phyloP scores from a whole-genome alignment of 2,797 vertebrate species.

The Takifugu rubripes region DNA sequence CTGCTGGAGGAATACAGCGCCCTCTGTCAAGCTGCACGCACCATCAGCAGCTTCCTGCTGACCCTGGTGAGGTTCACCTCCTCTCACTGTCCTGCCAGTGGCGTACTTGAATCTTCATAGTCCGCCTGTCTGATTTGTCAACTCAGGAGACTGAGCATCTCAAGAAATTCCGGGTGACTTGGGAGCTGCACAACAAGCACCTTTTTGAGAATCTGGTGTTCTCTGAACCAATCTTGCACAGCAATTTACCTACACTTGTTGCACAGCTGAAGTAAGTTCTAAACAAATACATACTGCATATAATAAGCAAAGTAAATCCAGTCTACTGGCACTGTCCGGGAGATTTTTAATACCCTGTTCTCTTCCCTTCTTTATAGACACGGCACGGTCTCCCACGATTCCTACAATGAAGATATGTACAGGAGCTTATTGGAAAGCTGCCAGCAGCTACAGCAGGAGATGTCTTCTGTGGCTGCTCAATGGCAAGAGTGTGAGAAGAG shows the following conservation, averaged over 20 bases:
- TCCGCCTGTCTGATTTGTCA: background rate
- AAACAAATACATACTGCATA: background rate
- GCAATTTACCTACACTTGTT: constrained; percentile 88
- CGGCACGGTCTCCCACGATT: constrained; percentile 87
- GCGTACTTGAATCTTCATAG: background rate
- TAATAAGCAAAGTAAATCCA: background rate
- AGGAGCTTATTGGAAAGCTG: constrained; percentile 88
- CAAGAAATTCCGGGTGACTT: constrained; percentile 97
- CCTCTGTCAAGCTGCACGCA: constrained; percentile 94
- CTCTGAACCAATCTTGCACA: constrained; percentile 93
- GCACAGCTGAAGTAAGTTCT: constrained; percentile 88
- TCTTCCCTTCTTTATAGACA: constrained; percentile 69
- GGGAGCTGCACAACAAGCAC: constrained; percentile 98
- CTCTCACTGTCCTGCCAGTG: background rate
- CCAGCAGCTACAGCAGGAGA: constrained; percentile 89
- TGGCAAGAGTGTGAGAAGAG: constrained; percentile 97
- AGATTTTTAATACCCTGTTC: background rate
- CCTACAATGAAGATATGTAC: constrained; percentile 90
- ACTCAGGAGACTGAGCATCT: constrained; percentile 92
- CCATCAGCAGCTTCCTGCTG: constrained; percentile 94
- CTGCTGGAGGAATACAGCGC: constrained; percentile 93
- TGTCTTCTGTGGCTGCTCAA: constrained; percentile 85
- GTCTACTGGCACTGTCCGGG: background rate
- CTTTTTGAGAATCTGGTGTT: constrained; percentile 97
- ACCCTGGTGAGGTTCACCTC: constrained; percentile 81